phyloP scores from a whole-genome alignment of 2,888 invertebrate genomes.

The Fragum whitleyi region DNA sequence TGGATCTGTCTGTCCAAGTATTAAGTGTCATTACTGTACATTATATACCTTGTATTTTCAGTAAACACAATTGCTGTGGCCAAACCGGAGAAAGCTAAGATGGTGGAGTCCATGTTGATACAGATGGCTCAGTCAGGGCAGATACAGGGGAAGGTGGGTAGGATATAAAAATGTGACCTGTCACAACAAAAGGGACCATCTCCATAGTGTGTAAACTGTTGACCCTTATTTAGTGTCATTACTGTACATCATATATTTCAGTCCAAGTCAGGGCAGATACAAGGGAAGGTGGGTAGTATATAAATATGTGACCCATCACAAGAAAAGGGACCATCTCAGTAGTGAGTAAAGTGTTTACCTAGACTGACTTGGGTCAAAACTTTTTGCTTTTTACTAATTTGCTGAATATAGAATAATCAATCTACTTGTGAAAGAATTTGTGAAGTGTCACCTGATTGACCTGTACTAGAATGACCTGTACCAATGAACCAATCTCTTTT shows the following conservation, averaged over 20 bases:
- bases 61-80: conserved; percentile 97
- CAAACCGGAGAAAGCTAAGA: conserved; percentile 97
- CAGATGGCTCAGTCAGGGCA: conserved; percentile 98
- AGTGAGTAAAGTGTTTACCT: not conserved
- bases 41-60: conserved; percentile 81
- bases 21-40: too few species aligned
- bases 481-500: too few species aligned
- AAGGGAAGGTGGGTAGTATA: conserved; percentile 87
- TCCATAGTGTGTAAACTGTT: not conserved
- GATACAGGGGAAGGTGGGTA: conserved; percentile 89
- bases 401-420: too few species aligned
- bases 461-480: not conserved
- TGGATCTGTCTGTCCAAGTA: too few species aligned
- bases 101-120: conserved; percentile 97
- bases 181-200: too few species aligned
- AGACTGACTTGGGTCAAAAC: too few species aligned
- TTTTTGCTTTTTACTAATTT: too few species aligned
- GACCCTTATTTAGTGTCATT: too few species aligned
- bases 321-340: not conserved
- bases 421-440: too few species aligned
- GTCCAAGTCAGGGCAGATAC: conserved; percentile 96
- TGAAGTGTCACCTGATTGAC: not conserved
- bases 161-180: too few species aligned
- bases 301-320: too few species aligned
- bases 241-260: conserved; percentile 84